Conservation (phyloP, 2,888 invertebrate genomes). For the Papilio demoleus region DNA sequence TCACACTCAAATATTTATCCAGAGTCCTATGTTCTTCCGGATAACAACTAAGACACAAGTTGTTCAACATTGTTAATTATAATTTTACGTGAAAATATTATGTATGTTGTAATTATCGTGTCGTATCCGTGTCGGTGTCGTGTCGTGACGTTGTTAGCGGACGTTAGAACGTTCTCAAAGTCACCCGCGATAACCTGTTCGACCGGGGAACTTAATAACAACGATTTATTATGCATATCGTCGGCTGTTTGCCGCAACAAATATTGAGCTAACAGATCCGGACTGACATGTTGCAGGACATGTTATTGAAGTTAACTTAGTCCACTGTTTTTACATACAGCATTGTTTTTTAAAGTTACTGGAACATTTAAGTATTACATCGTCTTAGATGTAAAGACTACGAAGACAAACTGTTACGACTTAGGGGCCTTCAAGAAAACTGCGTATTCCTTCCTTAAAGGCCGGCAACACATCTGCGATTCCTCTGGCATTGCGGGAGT, state of each 20-base stretch:
- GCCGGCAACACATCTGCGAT: too few species aligned
- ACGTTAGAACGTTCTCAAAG: constrained; percentile 34
- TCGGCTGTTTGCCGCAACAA: constrained; percentile 7
- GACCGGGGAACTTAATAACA: constrained; percentile 38
- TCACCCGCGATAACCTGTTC: constrained; percentile 37
- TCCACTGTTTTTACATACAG: too few species aligned
- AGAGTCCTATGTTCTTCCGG: not conserved
- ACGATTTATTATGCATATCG: constrained; percentile 34
- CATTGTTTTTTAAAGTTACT: too few species aligned
- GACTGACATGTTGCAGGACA: not conserved
- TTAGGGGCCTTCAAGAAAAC: too few species aligned
- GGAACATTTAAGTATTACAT: too few species aligned
- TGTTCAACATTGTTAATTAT: too few species aligned
- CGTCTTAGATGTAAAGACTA: too few species aligned
- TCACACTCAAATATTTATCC: constrained; percentile 9
- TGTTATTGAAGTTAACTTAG: constrained; percentile 3
- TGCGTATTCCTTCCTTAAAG: too few species aligned
- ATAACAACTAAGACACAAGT: not conserved
- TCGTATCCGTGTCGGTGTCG: constrained; percentile 2
- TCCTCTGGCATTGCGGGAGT: too few species aligned
- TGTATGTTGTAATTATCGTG: too few species aligned
- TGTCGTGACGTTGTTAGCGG: constrained; percentile 12
- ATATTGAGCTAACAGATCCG: constrained; percentile 16
- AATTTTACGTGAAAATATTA: too few species aligned
- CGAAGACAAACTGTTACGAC: too few species aligned